Percentiles rank a stretch among this genome's conserved stretches.
These are phyloP conservation scores for Polypedilum pembai DNA, from an alignment of 1,140 invertebrate genomes.

Conservation along the genomic window DNA sequence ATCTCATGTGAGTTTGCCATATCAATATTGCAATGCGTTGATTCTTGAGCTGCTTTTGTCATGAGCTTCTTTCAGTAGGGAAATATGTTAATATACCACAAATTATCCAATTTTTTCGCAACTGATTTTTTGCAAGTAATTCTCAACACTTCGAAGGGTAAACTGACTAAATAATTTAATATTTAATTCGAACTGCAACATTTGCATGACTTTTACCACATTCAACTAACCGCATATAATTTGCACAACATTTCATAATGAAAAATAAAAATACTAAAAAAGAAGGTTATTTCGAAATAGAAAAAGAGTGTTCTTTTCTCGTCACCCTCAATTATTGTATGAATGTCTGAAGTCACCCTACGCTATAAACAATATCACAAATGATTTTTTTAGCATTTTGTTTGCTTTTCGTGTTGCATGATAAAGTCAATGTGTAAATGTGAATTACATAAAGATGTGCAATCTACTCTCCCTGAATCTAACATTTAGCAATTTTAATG, in stretches of 20 bases:
- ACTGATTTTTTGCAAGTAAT: constrained; percentile 31
- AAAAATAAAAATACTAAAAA: background rate
- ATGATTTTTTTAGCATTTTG: background rate
- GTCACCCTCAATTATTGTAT: constrained; percentile 19
- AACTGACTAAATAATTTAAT: constrained; percentile 31
- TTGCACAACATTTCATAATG: background rate
- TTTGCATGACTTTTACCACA: constrained; percentile 20
- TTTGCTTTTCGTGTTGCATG: constrained; percentile 6
- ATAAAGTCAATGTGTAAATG: constrained; percentile 2
- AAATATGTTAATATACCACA: constrained; percentile 24
- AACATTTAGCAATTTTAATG: background rate
- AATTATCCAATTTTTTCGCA: constrained; percentile 27
- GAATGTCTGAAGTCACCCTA: background rate
- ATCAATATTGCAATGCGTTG: constrained; percentile 20
- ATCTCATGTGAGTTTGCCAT: too few relatives aligned
- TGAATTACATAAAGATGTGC: constrained; percentile 4
- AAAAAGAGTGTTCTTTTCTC: background rate
- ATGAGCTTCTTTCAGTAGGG: background rate
- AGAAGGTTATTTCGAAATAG: background rate
- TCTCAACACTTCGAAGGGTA: constrained; percentile 2
- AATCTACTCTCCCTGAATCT: background rate
- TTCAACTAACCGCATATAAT: constrained; percentile 27
- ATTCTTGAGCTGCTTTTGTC: constrained; percentile 26
- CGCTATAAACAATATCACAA: constrained; percentile 5
- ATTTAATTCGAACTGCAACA: constrained; percentile 9